These are phyloP conservation scores for Zele albiditarsus DNA, from an alignment of 2,888 invertebrate species.

Conservation along the genomic window DNA sequence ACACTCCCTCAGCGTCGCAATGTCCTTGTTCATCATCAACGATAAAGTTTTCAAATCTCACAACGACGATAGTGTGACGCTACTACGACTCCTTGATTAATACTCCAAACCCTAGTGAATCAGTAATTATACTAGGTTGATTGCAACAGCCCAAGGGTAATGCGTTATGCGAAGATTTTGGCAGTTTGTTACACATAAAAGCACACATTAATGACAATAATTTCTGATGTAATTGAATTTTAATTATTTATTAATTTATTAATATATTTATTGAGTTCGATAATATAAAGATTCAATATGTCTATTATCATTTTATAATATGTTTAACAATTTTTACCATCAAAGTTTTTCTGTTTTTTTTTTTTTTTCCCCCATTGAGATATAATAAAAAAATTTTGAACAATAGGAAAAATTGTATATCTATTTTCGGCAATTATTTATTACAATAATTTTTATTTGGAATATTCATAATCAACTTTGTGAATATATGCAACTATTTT, in stretches of 20 bases:
- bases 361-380: too few relatives aligned
- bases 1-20: not conserved
- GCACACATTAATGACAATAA: not conserved
- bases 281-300: too few relatives aligned
- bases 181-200: not conserved
- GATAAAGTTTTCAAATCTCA: slow-evolving; percentile 33
- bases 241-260: not conserved
- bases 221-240: not conserved
- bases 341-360: too few relatives aligned
- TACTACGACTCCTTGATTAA: not conserved
- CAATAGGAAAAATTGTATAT: too few relatives aligned
- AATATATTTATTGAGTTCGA: too few relatives aligned
- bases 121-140: slow-evolving; percentile 33
- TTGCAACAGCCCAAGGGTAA: not conserved
- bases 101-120: slow-evolving; percentile 32
- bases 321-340: too few relatives aligned
- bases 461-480: too few relatives aligned
- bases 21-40: not conserved
- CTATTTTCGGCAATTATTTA: too few relatives aligned
- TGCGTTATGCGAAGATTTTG: not conserved
- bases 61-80: slow-evolving; percentile 6
- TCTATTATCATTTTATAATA: too few relatives aligned
- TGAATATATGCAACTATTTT: too few relatives aligned
- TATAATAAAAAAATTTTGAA: too few relatives aligned
- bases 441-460: too few relatives aligned